Evolutionary conservation across 2,797 vertebrate genomes (phyloP).

Genomic region (Brachymystax lenok): DNA sequence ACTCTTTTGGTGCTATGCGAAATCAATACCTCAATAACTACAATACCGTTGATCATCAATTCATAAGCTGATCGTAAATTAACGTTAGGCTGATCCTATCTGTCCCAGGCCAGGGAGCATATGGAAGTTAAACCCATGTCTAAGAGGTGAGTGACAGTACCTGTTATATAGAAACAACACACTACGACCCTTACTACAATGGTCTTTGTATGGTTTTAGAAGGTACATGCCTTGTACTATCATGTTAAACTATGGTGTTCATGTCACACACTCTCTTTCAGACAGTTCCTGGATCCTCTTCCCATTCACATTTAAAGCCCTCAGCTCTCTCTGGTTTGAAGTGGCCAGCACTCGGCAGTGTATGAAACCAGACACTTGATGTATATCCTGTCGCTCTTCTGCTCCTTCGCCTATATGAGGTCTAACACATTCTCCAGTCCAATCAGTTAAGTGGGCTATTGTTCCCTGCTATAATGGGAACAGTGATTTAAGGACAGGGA

Average conservation of each 20-base stretch:
- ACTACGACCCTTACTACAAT: too few relatives aligned
- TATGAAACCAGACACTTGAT: conserved; percentile 38
- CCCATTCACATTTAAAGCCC: conserved; percentile 3
- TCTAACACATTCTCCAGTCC: background rate
- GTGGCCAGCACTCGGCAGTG: background rate
- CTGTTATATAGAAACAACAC: background rate
- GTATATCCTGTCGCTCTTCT: conserved; percentile 2
- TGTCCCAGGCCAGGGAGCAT: background rate
- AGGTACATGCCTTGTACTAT: too few relatives aligned
- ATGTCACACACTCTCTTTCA: background rate
- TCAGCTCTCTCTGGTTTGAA: conserved; percentile 15
- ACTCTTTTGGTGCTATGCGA: background rate
- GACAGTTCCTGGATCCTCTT: conserved; percentile 10
- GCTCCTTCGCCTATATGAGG: background rate
- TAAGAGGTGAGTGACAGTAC: conserved; percentile 1
- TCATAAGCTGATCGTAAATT: background rate
- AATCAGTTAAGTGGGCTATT: background rate
- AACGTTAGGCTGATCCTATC: background rate
- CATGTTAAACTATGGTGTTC: background rate
- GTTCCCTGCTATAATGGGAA: background rate
- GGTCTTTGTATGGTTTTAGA: too few relatives aligned
- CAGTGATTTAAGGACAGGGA: background rate
- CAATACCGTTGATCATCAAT: background rate
- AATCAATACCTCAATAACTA: conserved; percentile 4
- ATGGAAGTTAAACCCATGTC: background rate